Conservation (phyloP, 2,888 invertebrate species). For the Cenopis cana region DNA sequence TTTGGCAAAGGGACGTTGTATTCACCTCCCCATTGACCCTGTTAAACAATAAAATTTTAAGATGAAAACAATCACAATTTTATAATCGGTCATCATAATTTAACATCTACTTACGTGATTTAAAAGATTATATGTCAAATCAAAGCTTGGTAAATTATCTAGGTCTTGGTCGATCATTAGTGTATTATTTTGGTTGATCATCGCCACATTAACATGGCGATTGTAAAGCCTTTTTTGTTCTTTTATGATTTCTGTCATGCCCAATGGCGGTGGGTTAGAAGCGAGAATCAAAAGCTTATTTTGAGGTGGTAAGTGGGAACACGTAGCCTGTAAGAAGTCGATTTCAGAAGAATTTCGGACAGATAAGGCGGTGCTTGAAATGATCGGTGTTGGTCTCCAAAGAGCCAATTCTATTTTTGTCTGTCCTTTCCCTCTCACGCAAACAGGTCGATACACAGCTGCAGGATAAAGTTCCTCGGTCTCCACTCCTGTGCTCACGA, state of each 20-base stretch:
- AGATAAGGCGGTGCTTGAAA: slow-evolving; percentile 19
- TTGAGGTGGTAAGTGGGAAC: slow-evolving; percentile 29
- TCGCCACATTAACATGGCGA: slow-evolving; percentile 48
- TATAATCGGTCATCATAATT: too few relatives aligned
- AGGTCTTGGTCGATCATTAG: slow-evolving; percentile 15
- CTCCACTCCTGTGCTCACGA: slow-evolving; percentile 37
- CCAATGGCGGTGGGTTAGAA: slow-evolving; percentile 54
- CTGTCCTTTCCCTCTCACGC: slow-evolving; percentile 28
- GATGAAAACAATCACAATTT: too few relatives aligned
- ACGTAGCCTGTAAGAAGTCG: slow-evolving; percentile 14
- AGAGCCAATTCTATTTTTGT: slow-evolving; percentile 30
- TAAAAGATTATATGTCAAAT: slow-evolving; percentile 42
- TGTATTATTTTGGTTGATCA: slow-evolving; percentile 34
- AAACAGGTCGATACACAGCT: slow-evolving; percentile 20
- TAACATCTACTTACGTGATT: slow-evolving; percentile 35
- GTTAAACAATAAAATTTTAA: slow-evolving; percentile 26
- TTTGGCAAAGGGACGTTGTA: slow-evolving; percentile 53
- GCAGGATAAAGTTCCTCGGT: slow-evolving; percentile 17
- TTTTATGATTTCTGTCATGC: slow-evolving; percentile 54
- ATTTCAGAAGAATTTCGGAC: slow-evolving; percentile 30
- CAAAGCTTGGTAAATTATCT: slow-evolving; percentile 33
- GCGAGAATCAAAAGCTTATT: slow-evolving; percentile 56
- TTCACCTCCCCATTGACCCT: slow-evolving; percentile 59
- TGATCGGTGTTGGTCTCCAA: slow-evolving; percentile 29
- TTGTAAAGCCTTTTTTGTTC: slow-evolving; percentile 55